Base-by-base conservation (phyloP, 1,140 invertebrate species). In the Lordiphosa clarofinis region DNA sequence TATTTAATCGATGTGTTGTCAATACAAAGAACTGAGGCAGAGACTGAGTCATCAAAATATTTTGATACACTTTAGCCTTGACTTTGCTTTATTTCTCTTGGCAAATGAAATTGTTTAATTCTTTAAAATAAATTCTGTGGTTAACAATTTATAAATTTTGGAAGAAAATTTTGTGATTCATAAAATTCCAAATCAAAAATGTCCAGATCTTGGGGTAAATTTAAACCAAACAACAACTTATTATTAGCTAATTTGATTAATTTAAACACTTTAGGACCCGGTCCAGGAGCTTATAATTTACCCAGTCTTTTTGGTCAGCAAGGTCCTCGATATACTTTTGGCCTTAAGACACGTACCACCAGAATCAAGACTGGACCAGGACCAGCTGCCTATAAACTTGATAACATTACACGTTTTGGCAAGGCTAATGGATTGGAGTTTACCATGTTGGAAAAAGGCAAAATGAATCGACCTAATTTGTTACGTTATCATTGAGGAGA, bases 1-100 rank as follows among this genome's bases (percentile, higher is more conserved):
- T 64, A 78, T 73, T 73, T 57, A 52, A 73, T 54, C 74, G 57
- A 78, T 73, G 47, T 50, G 48, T 44, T 42, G 36, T 28, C 13
- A 19, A 6, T 28, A 7, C 53, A 42, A 13, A 8, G 15, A 15
- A 15, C 15, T 15, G 15, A 15, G 8, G 31, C 13, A 8, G 8
- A 3, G 1, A 19, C 13, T 37, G 15, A 21, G 7, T 19, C 33
- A 6, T 13, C 19, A 5, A 8, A 24, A 28, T 11, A 3, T 10
- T 24, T 10, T 46, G 0, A 46, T 31, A 12, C 24, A 31, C 11
- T n/a, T 13, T 28, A 8, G 43, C 43, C 6, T 9, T 10, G 43
- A 46, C 4, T 8, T 46, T 28, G 5, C 5, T 4, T 8, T 21
- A 0, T 4, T 3, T n/a, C n/a, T n/a, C n/a, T n/a, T n/a, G n/a